Evolutionary conservation across 2,888 invertebrate species (phyloP).

Genomic region (Mesoligia furuncula): DNA sequence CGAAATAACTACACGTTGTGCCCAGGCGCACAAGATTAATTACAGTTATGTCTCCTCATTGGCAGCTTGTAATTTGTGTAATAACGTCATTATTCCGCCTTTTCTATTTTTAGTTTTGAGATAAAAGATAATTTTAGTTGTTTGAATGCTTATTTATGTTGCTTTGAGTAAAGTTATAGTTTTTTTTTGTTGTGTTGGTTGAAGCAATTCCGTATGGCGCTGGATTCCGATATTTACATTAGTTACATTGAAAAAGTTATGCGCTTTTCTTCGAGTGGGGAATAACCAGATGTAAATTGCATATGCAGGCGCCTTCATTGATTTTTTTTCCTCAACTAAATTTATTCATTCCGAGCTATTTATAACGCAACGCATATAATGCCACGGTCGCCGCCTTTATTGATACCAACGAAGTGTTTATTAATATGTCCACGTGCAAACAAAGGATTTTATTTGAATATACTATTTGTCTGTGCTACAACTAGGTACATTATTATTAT

Average conservation of each 20-base stretch:
- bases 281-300: conserved; percentile 34
- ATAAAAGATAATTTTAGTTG: conserved; percentile 32
- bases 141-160: conserved; percentile 5
- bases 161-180: neutral
- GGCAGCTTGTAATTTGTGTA: conserved; percentile 51
- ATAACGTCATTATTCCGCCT: conserved; percentile 50
- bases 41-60: conserved; percentile 52
- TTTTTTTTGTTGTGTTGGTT: neutral
- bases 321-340: conserved; percentile 49
- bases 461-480: neutral
- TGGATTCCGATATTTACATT: neutral
- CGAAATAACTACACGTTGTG: conserved; percentile 47
- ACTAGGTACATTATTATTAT: neutral
- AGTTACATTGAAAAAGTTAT: conserved; percentile 3
- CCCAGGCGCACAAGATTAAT: conserved; percentile 52
- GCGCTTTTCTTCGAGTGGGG: conserved; percentile 23
- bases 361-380: conserved; percentile 44
- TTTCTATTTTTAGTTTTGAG: conserved; percentile 44
- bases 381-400: conserved; percentile 40
- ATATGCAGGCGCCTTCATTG: conserved; percentile 32
- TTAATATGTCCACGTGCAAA: conserved; percentile 37
- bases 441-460: conserved; percentile 19
- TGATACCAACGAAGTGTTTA: conserved; percentile 40
- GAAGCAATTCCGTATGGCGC: conserved; percentile 3
- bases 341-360: conserved; percentile 51